A percentile compares a stretch with the other conserved stretches of the same genome.
Conservation (phyloP, 2,797 vertebrate genomes). For the Morus bassanus region DNA sequence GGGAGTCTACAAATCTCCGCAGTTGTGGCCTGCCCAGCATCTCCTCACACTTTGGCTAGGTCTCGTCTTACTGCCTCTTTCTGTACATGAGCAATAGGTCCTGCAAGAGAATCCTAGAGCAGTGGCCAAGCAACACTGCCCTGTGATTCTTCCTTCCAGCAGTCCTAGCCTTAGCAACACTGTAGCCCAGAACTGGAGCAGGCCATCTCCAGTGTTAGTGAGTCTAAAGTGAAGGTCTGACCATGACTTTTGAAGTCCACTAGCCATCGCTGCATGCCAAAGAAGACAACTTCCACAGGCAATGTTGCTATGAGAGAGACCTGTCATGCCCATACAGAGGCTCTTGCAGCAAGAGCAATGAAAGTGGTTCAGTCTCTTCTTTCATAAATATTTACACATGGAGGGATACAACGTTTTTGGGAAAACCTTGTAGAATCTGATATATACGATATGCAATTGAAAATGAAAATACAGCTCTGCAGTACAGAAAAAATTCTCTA, state of each 20-base stretch:
- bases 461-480: neutral
- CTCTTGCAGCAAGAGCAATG: neutral
- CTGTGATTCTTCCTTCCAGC: neutral
- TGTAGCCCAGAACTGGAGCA: neutral
- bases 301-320: neutral
- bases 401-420: neutral
- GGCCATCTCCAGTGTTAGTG: neutral
- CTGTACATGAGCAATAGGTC: neutral
- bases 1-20: neutral
- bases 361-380: neutral
- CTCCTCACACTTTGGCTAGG: neutral
- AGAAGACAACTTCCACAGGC: neutral
- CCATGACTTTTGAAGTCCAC: neutral
- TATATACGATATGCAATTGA: neutral
- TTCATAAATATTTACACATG: neutral
- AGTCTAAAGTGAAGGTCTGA: neutral
- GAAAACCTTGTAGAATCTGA: neutral
- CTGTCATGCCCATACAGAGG: neutral
- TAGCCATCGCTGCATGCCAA: neutral
- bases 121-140: neutral
- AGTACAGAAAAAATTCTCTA: neutral
- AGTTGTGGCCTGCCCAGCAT: neutral
- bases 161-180: neutral
- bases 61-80: neutral
- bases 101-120: neutral